phyloP scores from a whole-genome alignment of 2,888 invertebrate genomes.

The Mythimna pallens region DNA sequence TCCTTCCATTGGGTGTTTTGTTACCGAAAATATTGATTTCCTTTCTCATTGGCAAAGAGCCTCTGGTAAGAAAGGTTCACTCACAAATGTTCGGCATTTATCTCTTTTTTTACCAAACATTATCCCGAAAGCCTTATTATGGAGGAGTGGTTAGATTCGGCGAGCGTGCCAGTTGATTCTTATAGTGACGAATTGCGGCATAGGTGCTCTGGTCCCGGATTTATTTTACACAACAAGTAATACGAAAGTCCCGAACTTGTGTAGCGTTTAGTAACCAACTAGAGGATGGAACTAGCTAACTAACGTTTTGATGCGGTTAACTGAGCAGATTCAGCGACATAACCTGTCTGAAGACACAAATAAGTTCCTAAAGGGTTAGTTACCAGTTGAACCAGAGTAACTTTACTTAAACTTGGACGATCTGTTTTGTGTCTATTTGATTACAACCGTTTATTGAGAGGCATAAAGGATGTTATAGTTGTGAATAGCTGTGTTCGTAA shows the following conservation, averaged over 20 bases:
- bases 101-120: constrained; percentile 58
- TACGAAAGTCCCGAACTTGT: constrained; percentile 41
- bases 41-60: constrained; percentile 70
- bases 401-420: constrained; percentile 52
- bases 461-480: constrained; percentile 41
- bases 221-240: constrained; percentile 56
- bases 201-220: constrained; percentile 31
- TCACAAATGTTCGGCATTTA: constrained; percentile 68
- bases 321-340: constrained; percentile 58
- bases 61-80: constrained; percentile 71
- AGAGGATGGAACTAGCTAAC: constrained; percentile 55
- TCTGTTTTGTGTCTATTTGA: constrained; percentile 62
- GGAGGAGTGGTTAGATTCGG: constrained; percentile 38
- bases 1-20: constrained; percentile 85
- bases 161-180: constrained; percentile 54
- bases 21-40: constrained; percentile 86
- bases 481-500: constrained; percentile 38
- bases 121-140: constrained; percentile 57
- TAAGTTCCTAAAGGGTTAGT: constrained; percentile 61
- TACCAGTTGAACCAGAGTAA: constrained; percentile 53
- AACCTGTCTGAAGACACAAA: constrained; percentile 58
- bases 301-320: constrained; percentile 64
- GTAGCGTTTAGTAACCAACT: constrained; percentile 50
- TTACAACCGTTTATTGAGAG: constrained; percentile 55
- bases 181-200: constrained; percentile 57